These are phyloP conservation scores for Naso thynnoides DNA, from an alignment of 2,797 vertebrate species.

Conservation along the genomic window DNA sequence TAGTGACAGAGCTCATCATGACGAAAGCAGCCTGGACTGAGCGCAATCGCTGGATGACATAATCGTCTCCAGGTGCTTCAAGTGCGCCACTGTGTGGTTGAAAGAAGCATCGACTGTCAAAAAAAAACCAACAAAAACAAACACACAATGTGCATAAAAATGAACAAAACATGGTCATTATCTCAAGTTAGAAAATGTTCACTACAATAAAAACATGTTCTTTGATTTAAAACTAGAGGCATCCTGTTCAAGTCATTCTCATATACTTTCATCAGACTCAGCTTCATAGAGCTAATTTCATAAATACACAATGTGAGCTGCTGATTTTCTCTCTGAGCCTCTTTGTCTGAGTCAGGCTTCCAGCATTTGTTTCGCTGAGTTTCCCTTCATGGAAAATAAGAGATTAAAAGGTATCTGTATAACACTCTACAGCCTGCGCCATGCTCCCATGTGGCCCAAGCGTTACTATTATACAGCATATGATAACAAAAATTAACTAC, in stretches of 20 bases:
- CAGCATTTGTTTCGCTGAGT: background rate
- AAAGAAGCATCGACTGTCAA: background rate
- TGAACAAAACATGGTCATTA: background rate
- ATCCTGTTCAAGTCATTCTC: background rate
- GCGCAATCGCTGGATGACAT: constrained; percentile 50
- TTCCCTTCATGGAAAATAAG: background rate
- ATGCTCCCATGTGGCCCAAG: background rate
- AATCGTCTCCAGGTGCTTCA: constrained; percentile 46
- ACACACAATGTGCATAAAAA: background rate
- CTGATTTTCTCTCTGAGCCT: background rate
- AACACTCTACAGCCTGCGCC: too few species aligned
- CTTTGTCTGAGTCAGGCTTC: background rate
- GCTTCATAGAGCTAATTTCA: background rate
- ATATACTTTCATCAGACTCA: background rate
- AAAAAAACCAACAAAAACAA: background rate
- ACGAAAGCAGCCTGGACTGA: constrained; percentile 35
- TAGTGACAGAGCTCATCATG: constrained; percentile 18
- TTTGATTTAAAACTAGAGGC: background rate
- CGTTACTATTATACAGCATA: background rate
- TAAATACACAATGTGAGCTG: too few species aligned
- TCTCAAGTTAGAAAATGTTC: background rate
- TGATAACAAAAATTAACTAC: background rate
- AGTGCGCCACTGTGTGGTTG: constrained; percentile 69
- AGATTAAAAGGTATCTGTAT: too few species aligned
- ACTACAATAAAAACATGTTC: background rate